Base-by-base conservation (phyloP, 2,113 vertebrate genomes). In the Gambusia affinis region DNA sequence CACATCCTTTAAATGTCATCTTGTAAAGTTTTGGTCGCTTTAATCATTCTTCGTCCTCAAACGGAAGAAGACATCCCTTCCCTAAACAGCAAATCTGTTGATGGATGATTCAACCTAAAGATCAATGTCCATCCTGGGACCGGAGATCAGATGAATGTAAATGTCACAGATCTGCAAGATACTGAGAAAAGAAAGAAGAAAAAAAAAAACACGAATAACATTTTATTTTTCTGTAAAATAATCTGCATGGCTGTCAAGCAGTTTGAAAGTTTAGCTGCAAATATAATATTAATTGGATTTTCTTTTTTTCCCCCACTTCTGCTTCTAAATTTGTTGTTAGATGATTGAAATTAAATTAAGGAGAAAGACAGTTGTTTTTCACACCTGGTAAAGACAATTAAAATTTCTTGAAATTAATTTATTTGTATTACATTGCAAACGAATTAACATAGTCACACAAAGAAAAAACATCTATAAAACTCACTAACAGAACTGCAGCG, bases 1-100 rank as follows among this genome's bases (percentile, higher is more conserved):
- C 62, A 22, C 22, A 33, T 77, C 28, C 54, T 74, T 64, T 33
- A 64, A 74, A 31, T 65, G 35, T 3, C 17, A 15, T 64, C 29
- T 64, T 77, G 0, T 61, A 57, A 65, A 67, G 22, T 35, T 80
- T 60, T 63, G 51, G 42, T 37, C 60, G 67, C 44, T 62, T 66
- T 68, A 67, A 33, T 64, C 62, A 60, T 74, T 37, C 24, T 60
- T 57, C 33, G 4, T 66, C n/a, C 35, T 39, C 6, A 8, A 29
- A 60, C 24, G 12, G 19, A n/a, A 57, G 61, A 57, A 29, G 15
- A 70, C 47, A 15, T 39, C 17, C 70, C n/a, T 4, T n/a, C 44
- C 62, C 62, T 47, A 51, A 75, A 71, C 67, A 57, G 44, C 29
- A 42, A 37, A 65, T 19, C 61, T 51, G 35, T 73, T 42, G 60